Conservation (phyloP, 1,140 invertebrate genomes). For the Periplaneta americana region DNA sequence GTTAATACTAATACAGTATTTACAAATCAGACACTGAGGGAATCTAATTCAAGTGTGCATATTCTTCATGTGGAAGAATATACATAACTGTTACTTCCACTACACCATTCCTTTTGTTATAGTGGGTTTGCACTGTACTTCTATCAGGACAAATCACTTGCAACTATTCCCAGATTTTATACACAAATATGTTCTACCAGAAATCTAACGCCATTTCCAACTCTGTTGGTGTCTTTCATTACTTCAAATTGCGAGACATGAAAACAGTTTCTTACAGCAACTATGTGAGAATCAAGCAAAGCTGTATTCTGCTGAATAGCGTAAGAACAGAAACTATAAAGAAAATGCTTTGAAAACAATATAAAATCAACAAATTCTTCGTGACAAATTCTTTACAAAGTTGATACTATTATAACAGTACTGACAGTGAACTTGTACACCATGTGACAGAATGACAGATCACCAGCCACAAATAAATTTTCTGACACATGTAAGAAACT, state of each 20-base stretch:
- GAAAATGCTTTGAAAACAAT: background rate
- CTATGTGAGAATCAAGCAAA: background rate
- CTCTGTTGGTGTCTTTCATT: background rate
- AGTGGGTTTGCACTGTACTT: background rate
- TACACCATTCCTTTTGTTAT: no score
- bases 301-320: background rate
- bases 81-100: no score
- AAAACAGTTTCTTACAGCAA: background rate
- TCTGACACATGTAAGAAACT: no score
- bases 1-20: no score
- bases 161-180: background rate
- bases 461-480: background rate
- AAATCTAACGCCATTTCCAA: background rate
- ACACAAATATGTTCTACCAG: background rate
- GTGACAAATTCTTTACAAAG: background rate
- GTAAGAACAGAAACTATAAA: background rate
- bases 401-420: background rate
- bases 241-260: background rate
- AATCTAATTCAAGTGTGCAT: no score
- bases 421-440: background rate
- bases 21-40: no score
- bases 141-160: background rate
- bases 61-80: no score
- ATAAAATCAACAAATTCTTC: background rate
- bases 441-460: background rate